Conservation (phyloP, 2,888 invertebrate species). For the Eupithecia vulgata region DNA sequence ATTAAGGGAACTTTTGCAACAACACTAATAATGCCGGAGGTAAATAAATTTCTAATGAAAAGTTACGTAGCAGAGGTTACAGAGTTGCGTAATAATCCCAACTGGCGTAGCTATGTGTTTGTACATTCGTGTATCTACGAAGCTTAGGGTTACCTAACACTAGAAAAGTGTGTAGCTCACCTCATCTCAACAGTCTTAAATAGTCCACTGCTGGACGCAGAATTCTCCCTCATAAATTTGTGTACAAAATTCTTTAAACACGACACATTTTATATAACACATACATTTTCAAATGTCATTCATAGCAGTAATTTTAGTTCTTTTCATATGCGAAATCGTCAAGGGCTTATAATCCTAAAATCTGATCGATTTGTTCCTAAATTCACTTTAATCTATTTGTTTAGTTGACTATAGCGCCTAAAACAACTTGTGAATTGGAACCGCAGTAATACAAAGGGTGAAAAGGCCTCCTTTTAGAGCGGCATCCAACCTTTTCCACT, state of each 20-base stretch:
- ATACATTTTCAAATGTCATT: background rate
- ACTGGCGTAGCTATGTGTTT: constrained; percentile 19
- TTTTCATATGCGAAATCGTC: background rate
- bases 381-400: constrained; percentile 9
- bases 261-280: background rate
- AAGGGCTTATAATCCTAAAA: background rate
- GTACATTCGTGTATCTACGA: background rate
- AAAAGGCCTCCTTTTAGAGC: constrained; percentile 27
- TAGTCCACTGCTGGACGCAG: too few species aligned
- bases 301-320: background rate
- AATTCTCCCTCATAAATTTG: too few species aligned
- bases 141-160: background rate
- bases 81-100: constrained; percentile 55
- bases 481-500: constrained; percentile 30
- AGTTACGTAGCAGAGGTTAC: constrained; percentile 49
- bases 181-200: too few species aligned
- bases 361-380: background rate
- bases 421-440: constrained; percentile 35
- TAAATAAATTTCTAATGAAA: constrained; percentile 54
- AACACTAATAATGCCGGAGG: constrained; percentile 53
- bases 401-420: constrained; percentile 12
- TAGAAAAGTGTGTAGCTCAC: too few species aligned
- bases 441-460: constrained; percentile 25
- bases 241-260: too few species aligned
- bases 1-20: constrained; percentile 49